Base-by-base conservation (phyloP, 92 coral and sea anemone genomes). In the Hydrozoanthus gracilis region DNA sequence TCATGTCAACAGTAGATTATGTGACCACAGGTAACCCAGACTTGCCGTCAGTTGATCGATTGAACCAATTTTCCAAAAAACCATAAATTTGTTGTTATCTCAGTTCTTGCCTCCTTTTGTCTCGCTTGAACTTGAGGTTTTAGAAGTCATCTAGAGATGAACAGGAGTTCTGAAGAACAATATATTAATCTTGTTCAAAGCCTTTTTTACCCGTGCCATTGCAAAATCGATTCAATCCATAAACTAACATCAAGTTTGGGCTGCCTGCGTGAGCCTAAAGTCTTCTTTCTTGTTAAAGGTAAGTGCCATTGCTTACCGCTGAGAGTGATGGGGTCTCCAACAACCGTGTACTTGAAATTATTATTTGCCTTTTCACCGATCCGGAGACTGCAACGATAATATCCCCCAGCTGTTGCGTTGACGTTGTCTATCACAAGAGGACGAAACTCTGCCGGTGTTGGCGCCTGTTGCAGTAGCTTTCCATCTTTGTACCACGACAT, bases 401-500 rank as follows among this genome's bases (percentile, higher is more conserved):
- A n/a, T 2, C 82, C 82, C 4, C 82, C 82, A 54, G 52, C 13
- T 4, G 82, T 4, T 52, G 82, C 82, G 4, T 4, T 76, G 82
- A 76, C 82, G 6, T 52, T 11, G 20, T 54, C 10, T 49, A 52
- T 5, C 13, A 20, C 16, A 8, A 76, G 48, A 4, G 82, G 50
- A 20, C 4, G 18, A 51, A 76, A 76, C 67, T 27, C 50, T 3
- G 45, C 7, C 44, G 4, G 2, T 11, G 66, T 8, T 27, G 39
- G 39, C 12, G 27, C 50, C 4, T 27, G 47, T 64, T 16, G 35
- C 14, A 80, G 5, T 8, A 64, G 55, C 18, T 47, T 47, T 39
- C 85, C 85, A 52, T 80, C 27, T 48, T 80, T 80, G 11, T 17
- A 2, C 85, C 85, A 80, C 46, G 51, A 6, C n/a, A 80, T 47